Percentiles rank a stretch among this genome's conserved stretches.
phyloP scores from a whole-genome alignment of 2,888 invertebrate genomes.

The Idaea straminata region DNA sequence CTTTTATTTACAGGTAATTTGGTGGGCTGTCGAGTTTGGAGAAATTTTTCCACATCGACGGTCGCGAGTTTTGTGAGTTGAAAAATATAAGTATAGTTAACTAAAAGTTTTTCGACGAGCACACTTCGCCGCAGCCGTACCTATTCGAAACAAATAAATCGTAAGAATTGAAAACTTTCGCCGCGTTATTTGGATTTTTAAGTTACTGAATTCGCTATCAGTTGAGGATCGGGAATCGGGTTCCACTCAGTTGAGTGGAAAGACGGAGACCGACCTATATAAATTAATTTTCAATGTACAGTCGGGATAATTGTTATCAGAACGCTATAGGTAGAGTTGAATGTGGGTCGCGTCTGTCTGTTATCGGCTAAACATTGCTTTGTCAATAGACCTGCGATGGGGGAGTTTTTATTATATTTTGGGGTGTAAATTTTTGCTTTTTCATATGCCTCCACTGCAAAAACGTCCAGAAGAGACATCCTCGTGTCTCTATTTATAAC shows the following conservation, averaged over 20 bases:
- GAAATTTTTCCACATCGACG: slow-evolving; percentile 31
- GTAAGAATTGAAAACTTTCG: slow-evolving; percentile 45
- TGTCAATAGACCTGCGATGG: slow-evolving; percentile 5
- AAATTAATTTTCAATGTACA: slow-evolving; percentile 62
- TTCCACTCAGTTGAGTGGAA: slow-evolving; percentile 61
- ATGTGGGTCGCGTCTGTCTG: slow-evolving; percentile 33
- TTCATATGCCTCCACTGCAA: background rate
- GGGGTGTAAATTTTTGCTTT: background rate
- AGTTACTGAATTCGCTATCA: slow-evolving; percentile 63
- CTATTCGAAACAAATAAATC: slow-evolving; percentile 43
- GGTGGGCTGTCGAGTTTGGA: slow-evolving; percentile 22
- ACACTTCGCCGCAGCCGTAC: slow-evolving; percentile 14
- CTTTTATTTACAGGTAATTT: slow-evolving; percentile 49
- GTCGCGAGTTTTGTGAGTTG: slow-evolving; percentile 33
- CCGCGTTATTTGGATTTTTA: slow-evolving; percentile 68
- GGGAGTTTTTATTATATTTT: background rate
- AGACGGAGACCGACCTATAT: slow-evolving; percentile 63
- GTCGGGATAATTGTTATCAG: slow-evolving; percentile 35
- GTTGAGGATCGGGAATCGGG: slow-evolving; percentile 67
- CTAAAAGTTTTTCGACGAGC: slow-evolving; percentile 40
- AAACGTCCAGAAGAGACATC: background rate
- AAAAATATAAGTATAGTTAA: slow-evolving; percentile 36
- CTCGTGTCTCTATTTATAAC: background rate
- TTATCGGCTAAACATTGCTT: slow-evolving; percentile 19
- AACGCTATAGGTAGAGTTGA: slow-evolving; percentile 31